Percentiles rank a stretch among this genome's conserved stretches.
Evolutionary conservation across 2,113 vertebrate species (phyloP).

Genomic region (Sapayoa aenigma): DNA sequence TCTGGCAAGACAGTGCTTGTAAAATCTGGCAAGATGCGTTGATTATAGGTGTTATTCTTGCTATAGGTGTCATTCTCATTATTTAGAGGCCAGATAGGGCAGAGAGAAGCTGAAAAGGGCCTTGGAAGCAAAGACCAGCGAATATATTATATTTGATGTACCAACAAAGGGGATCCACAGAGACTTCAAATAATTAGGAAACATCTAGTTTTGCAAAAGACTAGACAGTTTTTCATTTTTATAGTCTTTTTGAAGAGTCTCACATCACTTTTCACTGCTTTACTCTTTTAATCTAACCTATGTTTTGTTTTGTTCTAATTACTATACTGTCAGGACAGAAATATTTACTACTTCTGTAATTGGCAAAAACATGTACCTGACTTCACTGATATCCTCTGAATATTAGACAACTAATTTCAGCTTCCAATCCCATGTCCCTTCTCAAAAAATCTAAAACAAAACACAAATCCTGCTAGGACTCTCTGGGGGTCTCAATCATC

Average conservation of each 20-base stretch:
- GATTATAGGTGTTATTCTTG: too few species aligned
- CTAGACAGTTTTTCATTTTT: background rate
- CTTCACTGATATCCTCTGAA: background rate
- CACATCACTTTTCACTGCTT: background rate
- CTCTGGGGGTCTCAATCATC: background rate
- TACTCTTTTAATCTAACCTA: background rate
- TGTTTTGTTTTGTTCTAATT: background rate
- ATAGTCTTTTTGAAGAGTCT: background rate
- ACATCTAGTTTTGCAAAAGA: background rate
- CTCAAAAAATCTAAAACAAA: background rate
- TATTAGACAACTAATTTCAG: background rate
- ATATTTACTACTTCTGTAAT: background rate
- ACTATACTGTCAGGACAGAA: background rate
- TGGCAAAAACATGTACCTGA: background rate
- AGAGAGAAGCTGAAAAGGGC: background rate
- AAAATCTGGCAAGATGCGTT: background rate
- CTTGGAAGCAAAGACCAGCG: background rate
- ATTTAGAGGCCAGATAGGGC: background rate
- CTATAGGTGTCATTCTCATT: background rate
- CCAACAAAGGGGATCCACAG: background rate
- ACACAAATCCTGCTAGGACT: background rate
- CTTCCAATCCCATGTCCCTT: background rate
- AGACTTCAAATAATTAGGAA: background rate
- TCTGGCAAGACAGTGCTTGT: background rate
- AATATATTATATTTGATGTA: background rate